A percentile compares a stretch with the other conserved stretches of the same genome.
These are phyloP conservation scores for Neodiprion lecontei DNA, from an alignment of 1,140 invertebrate species.

Conservation along the genomic window DNA sequence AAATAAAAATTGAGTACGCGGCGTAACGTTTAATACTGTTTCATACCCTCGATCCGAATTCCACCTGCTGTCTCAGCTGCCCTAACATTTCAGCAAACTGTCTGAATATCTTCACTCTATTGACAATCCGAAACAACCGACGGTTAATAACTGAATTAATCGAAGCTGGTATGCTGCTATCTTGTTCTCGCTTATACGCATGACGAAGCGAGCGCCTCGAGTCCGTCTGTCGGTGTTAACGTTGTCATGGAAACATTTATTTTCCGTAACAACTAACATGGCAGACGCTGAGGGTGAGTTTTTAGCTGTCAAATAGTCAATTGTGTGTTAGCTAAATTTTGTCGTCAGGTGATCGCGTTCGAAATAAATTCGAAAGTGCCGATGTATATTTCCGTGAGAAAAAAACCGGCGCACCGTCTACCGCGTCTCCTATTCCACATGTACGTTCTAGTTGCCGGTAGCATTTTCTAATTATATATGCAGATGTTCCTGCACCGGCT, in stretches of 20 bases:
- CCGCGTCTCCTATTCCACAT: constrained; percentile 11
- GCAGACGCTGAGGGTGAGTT: constrained; percentile 51
- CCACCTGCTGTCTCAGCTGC: neutral
- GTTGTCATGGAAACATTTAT: constrained; percentile 41
- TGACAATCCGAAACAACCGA: neutral
- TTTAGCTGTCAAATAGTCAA: constrained; percentile 32
- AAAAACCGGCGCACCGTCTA: neutral
- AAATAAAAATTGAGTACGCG: too few species aligned
- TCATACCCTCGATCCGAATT: neutral
- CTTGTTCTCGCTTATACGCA: neutral
- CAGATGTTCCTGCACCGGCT: constrained; percentile 10
- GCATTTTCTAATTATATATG: constrained; percentile 36
- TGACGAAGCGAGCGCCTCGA: neutral
- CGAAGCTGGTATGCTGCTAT: neutral
- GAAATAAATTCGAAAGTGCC: too few species aligned
- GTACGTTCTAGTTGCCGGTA: neutral
- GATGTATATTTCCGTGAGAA: constrained; percentile 4
- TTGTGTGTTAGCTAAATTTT: neutral
- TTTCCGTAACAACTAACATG: constrained; percentile 49
- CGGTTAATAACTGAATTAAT: neutral
- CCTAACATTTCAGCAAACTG: neutral
- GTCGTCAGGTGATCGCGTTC: too few species aligned
- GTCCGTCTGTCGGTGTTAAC: neutral
- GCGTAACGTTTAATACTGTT: neutral
- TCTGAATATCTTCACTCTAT: neutral